Evolutionary conservation across 2,113 vertebrate species (phyloP).

Genomic region (Petroica traversi): DNA sequence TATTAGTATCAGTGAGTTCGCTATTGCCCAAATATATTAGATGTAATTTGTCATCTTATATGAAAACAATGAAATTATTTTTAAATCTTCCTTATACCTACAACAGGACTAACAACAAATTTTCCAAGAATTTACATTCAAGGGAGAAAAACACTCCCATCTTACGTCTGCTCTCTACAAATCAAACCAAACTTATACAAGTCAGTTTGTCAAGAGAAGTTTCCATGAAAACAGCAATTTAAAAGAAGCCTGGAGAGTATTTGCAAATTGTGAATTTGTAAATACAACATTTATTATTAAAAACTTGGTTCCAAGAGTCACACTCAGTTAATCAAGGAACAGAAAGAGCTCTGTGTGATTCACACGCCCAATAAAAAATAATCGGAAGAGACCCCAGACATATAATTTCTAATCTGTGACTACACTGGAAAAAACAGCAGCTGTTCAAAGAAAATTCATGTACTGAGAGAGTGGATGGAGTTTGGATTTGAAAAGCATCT

Average conservation of each 20-base stretch:
- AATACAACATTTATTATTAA: slow-evolving; percentile 62
- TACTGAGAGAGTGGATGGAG: background rate
- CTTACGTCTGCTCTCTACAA: background rate
- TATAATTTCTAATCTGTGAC: slow-evolving; percentile 30
- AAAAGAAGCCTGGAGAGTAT: slow-evolving; percentile 26
- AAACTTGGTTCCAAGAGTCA: background rate
- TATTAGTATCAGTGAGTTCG: background rate
- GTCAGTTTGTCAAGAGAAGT: background rate
- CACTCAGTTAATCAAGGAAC: slow-evolving; percentile 34
- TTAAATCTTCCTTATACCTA: background rate
- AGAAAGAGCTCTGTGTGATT: slow-evolving; percentile 30
- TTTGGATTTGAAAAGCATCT: background rate
- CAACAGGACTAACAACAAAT: background rate
- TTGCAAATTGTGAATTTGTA: slow-evolving; percentile 54
- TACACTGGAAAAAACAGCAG: background rate
- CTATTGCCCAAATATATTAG: background rate
- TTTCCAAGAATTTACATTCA: background rate
- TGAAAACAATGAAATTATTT: background rate
- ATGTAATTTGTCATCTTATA: background rate
- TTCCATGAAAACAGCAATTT: slow-evolving; percentile 31
- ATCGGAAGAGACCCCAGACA: background rate
- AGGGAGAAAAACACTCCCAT: background rate
- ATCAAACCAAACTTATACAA: background rate
- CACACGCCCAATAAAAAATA: slow-evolving; percentile 12
- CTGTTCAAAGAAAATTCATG: background rate